Evolutionary conservation across 1,140 invertebrate species (phyloP), one percentile per base, ranked within the genome.

Genomic region (Drosophila sulfurigaster): DNA sequence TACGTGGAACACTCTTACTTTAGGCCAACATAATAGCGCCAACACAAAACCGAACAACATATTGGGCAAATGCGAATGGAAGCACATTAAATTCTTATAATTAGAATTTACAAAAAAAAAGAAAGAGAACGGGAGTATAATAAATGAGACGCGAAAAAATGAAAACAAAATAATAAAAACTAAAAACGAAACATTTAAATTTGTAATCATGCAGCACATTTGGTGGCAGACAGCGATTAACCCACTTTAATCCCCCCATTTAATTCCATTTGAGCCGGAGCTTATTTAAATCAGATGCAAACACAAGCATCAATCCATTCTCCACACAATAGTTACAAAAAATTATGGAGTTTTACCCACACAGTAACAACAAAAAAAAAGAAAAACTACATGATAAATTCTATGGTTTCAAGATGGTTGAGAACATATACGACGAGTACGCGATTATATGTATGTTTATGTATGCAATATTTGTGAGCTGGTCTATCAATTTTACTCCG

Each of bases 361-460:
- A n/a, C n/a, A n/a, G n/a, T n/a, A 52, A 46, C 62, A 73, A 41
- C 3, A 20, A 20, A 3, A 25, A 20, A 20, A 20, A 20, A 20
- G 20, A 20, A 25, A 11, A 63, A 43, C 69, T 74, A 81, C 81
- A 79, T 68, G 59, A 85, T 72, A 46, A 85, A 89, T 89, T 88
- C 86, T 89, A 89, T 89, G 85, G 85, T 89, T 89, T 89, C 85
- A 89, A 89, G 80, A 89, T 79, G 85, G 85, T 89, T 89, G 85
- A 89, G 81, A 89, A 81, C 78, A 81, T 79, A 82, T 72, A 75
- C 71, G 67, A 41, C 32, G 32, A 32, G 32, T 38, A 38, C 35
- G 35, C 15, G 5, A 25, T 15, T 54, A 25, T n/a, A 63, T 62
- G 7, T n/a, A 63, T 62, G 7, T 32, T 32, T 32, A 32, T 38